These are phyloP conservation scores for Melinaea marsaeus DNA, from an alignment of 2,888 invertebrate genomes.

Conservation along the genomic window DNA sequence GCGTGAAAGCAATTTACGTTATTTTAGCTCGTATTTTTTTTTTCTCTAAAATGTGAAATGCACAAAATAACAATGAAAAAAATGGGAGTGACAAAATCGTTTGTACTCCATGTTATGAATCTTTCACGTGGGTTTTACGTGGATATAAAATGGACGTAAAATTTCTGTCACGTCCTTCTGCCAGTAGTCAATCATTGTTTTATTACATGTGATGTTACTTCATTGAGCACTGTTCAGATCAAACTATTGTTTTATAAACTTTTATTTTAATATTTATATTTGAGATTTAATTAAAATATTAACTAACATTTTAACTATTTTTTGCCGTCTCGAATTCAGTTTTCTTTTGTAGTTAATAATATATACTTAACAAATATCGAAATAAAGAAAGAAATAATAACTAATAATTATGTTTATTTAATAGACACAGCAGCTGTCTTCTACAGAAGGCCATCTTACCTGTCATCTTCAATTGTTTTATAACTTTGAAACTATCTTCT, in stretches of 20 bases:
- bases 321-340: too few relatives aligned
- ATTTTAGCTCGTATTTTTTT: constrained; percentile 10
- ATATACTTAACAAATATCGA: too few relatives aligned
- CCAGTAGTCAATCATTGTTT: constrained; percentile 72
- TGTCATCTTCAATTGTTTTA: too few relatives aligned
- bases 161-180: constrained; percentile 62
- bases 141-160: constrained; percentile 65
- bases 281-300: too few relatives aligned
- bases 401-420: too few relatives aligned
- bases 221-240: constrained; percentile 14
- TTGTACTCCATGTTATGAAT: constrained; percentile 54
- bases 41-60: constrained; percentile 15
- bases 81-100: constrained; percentile 29
- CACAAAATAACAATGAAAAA: constrained; percentile 28
- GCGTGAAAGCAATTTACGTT: constrained; percentile 6
- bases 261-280: too few relatives aligned
- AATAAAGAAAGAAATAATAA: too few relatives aligned
- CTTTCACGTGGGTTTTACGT: constrained; percentile 66
- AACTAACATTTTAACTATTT: too few relatives aligned
- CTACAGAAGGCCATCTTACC: too few relatives aligned
- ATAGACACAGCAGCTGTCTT: too few relatives aligned
- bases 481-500: too few relatives aligned
- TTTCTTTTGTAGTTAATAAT: too few relatives aligned
- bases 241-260: constrained; percentile 12
- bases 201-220: constrained; percentile 48